A percentile compares a stretch with the other conserved stretches of the same genome.
phyloP scores from a whole-genome alignment of 2,113 vertebrate species.

The Coryphaenoides rupestris region DNA sequence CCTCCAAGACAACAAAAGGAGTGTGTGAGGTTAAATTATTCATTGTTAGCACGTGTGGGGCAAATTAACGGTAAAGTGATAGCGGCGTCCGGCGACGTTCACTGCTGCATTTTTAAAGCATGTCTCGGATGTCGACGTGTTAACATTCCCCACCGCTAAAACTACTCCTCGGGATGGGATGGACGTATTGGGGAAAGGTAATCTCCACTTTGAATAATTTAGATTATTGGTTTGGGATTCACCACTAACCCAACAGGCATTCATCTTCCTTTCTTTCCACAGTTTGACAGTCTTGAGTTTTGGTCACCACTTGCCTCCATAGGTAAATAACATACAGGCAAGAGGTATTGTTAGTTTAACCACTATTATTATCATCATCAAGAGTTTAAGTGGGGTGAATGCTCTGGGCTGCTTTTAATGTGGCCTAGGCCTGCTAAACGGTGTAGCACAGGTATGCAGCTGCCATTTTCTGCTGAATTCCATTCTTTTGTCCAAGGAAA shows the following conservation, averaged over 20 bases:
- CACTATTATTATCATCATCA: not conserved
- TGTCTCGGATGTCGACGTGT: conserved; percentile 55
- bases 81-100: conserved; percentile 38
- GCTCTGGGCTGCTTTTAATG: not conserved
- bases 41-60: conserved; percentile 39
- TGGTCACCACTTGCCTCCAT: no score
- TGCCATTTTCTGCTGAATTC: not conserved
- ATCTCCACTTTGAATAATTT: conserved; percentile 54
- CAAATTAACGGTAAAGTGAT: conserved; percentile 74
- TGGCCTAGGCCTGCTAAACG: not conserved
- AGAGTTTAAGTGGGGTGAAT: not conserved
- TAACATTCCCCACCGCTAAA: conserved; percentile 43
- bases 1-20: conserved; percentile 35
- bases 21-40: conserved; percentile 61
- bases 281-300: not conserved
- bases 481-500: not conserved
- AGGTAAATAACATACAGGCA: not conserved
- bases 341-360: not conserved
- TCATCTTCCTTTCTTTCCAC: not conserved
- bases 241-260: conserved; percentile 14
- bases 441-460: not conserved
- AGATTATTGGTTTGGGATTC: conserved; percentile 23
- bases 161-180: conserved; percentile 33
- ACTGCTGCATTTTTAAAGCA: conserved; percentile 70
- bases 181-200: conserved; percentile 25